Percentiles rank a stretch among this genome's conserved stretches.
Conservation (phyloP, 2,888 invertebrate species). For the Cylindroiulus punctatus region DNA sequence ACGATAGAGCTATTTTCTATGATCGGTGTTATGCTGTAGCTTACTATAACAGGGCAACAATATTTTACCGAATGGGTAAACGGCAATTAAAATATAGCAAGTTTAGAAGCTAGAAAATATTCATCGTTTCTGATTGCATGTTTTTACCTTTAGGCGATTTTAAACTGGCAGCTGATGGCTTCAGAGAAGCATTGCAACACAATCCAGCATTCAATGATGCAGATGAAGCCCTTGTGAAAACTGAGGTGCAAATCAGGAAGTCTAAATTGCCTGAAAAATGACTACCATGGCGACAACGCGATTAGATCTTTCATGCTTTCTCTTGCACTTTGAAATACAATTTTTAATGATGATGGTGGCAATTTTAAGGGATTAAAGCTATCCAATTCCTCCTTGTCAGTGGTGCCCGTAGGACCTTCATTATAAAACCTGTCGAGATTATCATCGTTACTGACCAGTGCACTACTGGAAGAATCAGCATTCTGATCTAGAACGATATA, state of each 20-base stretch:
- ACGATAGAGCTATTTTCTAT: not conserved
- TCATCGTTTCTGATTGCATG: not conserved
- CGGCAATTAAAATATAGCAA: not conserved
- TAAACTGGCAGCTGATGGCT: not conserved
- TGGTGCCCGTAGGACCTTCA: not conserved
- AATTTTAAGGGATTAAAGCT: not conserved
- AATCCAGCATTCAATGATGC: slow-evolving; percentile 9
- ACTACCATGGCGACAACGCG: not conserved
- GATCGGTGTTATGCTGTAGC: not conserved
- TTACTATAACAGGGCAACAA: slow-evolving; percentile 36
- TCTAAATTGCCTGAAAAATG: not conserved
- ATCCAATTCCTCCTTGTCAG: not conserved
- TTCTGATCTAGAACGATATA: not conserved
- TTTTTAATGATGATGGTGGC: not conserved
- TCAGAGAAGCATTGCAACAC: not conserved
- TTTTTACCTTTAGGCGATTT: slow-evolving; percentile 7
- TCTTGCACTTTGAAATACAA: not conserved
- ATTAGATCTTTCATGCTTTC: not conserved
- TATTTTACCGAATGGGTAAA: slow-evolving; percentile 41
- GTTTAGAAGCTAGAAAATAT: not conserved
- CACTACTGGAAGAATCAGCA: not conserved
- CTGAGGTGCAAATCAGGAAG: not conserved
- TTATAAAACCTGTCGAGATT: not conserved
- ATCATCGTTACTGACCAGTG: not conserved
- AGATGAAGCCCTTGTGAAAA: not conserved